Evolutionary conservation across 2,797 vertebrate species (phyloP), one percentile per base, ranked within the genome.

Genomic region (Tarsius wallacei): DNA sequence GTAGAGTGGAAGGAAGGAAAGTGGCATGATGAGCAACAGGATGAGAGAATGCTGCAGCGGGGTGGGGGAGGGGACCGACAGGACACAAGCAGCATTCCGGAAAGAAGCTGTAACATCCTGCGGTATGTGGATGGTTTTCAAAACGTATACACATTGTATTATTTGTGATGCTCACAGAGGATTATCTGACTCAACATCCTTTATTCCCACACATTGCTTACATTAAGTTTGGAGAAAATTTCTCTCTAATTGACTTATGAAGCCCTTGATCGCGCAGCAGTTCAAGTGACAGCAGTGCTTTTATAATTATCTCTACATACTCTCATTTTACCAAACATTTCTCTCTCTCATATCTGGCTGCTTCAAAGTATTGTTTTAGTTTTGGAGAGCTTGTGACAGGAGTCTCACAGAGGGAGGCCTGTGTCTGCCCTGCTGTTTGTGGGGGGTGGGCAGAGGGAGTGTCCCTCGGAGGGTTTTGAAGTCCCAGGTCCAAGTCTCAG

Each of bases 41-140:
- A 42, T 53, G 24, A 64, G 88, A 76, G 83, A 59, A 33, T 66
- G 19, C 49, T 68, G 90, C 53, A 76, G 10, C 2, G n/a, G 33
- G 42, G 63, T 17, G 3, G 33, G 51, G 22, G 47, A 5, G 31
- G 47, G 73, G 59, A 7, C 74, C 70, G 68, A 74, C n/a, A 74
- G 83, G 53, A 77, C 70, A 73, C 87, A 22, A 83, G 80, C 97
- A 84, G 55, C 91, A 90, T 89, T 93, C 66, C 53, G 93, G 93
- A 85, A 73, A 66, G 94, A 92, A 77, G 88, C 92, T 64, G 87
- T 91, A 66, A 83, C 74, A 91, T 87, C 96, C 91, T 90, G 90
- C 89, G 49, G 36, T 22, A 12, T 71, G 71, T 47, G 81, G 86
- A 59, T 12, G 2, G n/a, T 66, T 83, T 81, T 51, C 70, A 26